Evolutionary conservation across 1,140 invertebrate species (phyloP).

Genomic region (Hypsibius dujardini): DNA sequence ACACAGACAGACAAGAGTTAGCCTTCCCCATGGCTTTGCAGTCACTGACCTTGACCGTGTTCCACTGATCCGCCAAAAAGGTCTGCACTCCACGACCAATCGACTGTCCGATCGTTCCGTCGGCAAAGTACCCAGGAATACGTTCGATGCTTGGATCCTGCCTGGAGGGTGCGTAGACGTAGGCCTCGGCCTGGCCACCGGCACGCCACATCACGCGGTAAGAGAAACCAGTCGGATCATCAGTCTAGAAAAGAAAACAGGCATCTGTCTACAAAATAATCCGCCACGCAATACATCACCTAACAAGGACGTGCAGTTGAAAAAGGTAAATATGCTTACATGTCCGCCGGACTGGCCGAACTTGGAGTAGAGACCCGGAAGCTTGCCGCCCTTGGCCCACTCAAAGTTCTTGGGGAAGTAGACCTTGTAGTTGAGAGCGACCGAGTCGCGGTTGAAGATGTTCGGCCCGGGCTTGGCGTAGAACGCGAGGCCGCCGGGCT

Average conservation of each 20-base stretch:
- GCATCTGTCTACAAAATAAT: no score
- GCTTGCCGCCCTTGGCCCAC: constrained; percentile 26
- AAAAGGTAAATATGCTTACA: no score
- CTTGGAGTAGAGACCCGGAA: constrained; percentile 26
- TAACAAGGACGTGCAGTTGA: no score
- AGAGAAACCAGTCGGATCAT: constrained; percentile 25
- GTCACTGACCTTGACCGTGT: constrained; percentile 19
- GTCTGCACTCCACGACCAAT: neutral
- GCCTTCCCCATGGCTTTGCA: no score
- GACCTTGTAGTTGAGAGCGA: constrained; percentile 19
- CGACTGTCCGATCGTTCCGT: neutral
- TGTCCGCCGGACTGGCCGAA: constrained; percentile 23
- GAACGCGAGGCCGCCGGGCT: neutral
- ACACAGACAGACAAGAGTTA: no score
- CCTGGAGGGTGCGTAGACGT: neutral
- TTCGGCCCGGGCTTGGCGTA: constrained; percentile 3
- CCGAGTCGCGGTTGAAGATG: constrained; percentile 5
- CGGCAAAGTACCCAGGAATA: neutral
- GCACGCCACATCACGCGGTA: constrained; percentile 27
- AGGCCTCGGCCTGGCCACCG: constrained; percentile 22
- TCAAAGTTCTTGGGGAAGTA: constrained; percentile 25
- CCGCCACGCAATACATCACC: no score
- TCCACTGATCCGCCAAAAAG: constrained; percentile 3
- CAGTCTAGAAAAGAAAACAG: no score
- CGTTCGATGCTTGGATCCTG: neutral